Conservation (phyloP, 92 coral and sea anemone species). For the Zoanthus gigantus region DNA sequence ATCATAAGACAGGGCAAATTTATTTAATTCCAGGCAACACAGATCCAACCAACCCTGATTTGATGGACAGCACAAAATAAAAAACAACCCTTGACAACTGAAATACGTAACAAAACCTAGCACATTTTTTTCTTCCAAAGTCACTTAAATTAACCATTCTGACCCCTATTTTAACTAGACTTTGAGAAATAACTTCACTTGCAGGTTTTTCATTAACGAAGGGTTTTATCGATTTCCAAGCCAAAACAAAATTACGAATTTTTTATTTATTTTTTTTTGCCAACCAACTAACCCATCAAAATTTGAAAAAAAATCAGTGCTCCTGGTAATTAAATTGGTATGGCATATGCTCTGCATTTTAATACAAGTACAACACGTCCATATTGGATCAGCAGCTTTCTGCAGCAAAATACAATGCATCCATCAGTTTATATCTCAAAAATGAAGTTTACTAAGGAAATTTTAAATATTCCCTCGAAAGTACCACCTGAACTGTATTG, state of each 20-base stretch:
- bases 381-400: neutral
- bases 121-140: neutral
- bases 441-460: neutral
- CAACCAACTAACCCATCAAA: neutral
- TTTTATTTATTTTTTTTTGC: neutral
- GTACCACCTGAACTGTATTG: neutral
- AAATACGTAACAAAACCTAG: neutral
- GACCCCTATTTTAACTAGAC: neutral
- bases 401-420: neutral
- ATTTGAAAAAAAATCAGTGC: neutral
- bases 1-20: neutral
- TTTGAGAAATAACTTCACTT: neutral
- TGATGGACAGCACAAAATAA: neutral
- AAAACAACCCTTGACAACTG: neutral
- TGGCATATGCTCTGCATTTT: neutral
- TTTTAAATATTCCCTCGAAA: neutral
- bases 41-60: neutral
- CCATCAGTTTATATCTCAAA: neutral
- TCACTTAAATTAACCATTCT: neutral
- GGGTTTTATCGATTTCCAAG: neutral
- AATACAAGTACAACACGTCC: neutral
- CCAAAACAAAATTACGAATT: neutral
- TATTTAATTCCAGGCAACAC: neutral
- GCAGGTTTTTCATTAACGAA: neutral
- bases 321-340: neutral